phyloP scores from a whole-genome alignment of 1,140 invertebrate species.

The Lepidostoma basale region DNA sequence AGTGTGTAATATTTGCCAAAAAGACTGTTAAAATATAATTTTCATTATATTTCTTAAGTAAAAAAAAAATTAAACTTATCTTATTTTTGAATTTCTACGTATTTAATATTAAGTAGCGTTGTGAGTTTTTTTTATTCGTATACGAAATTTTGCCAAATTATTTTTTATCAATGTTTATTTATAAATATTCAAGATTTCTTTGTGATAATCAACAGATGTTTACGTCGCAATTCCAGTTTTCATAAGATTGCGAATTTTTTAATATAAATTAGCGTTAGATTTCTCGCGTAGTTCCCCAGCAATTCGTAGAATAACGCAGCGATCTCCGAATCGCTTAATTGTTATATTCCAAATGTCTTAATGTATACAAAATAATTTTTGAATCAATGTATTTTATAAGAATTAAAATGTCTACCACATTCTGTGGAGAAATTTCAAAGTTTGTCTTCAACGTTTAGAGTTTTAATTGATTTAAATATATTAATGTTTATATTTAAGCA shows the following conservation, averaged over 20 bases:
- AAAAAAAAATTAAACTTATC: slow-evolving; percentile 15
- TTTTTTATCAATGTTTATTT: slow-evolving; percentile 4
- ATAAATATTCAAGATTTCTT: slow-evolving; percentile 15
- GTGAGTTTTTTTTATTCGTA: slow-evolving; percentile 36
- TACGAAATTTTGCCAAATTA: slow-evolving; percentile 32
- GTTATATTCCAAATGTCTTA: slow-evolving; percentile 22
- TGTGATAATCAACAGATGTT: slow-evolving; percentile 18
- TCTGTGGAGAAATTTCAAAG: not conserved
- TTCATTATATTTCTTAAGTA: slow-evolving; percentile 34
- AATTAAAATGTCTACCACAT: not conserved
- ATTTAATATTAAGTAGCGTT: slow-evolving; percentile 23
- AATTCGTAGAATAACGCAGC: slow-evolving; percentile 5
- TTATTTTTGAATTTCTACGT: slow-evolving; percentile 34
- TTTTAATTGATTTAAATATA: slow-evolving; percentile 26
- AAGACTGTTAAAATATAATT: slow-evolving; percentile 46
- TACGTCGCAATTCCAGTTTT: slow-evolving; percentile 19
- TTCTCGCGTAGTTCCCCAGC: not conserved
- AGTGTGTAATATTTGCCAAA: slow-evolving; percentile 44
- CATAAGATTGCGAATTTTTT: slow-evolving; percentile 7
- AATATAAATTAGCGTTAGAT: slow-evolving; percentile 12
- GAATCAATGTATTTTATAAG: no score
- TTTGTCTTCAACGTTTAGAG: slow-evolving; percentile 20
- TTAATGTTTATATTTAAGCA: slow-evolving; percentile 39
- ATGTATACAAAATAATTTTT: not conserved
- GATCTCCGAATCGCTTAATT: not conserved